These are phyloP conservation scores for Diplosoma virens DNA, from an alignment of 23 tunicate genomes.

Conservation along the genomic window DNA sequence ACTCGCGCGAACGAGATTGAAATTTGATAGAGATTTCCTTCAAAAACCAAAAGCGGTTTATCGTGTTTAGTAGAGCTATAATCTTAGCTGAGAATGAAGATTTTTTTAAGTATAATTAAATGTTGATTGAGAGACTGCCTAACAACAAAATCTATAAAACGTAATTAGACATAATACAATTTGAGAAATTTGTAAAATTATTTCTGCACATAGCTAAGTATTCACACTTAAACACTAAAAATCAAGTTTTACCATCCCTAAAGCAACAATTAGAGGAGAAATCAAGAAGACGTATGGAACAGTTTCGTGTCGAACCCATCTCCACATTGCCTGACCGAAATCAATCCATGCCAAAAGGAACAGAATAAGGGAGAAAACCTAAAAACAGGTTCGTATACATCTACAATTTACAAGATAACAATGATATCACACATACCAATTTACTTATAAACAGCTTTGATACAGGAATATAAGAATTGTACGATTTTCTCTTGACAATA, in stretches of 20 bases:
- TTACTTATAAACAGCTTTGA: conserved; percentile 15
- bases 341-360: conserved; percentile 9
- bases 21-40: too few relatives aligned
- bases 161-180: too few relatives aligned
- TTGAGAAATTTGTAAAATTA: too few relatives aligned
- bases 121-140: too few relatives aligned
- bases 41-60: too few relatives aligned
- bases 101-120: too few relatives aligned
- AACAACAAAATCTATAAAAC: too few relatives aligned
- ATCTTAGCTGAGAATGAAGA: too few relatives aligned
- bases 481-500: neutral
- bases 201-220: too few relatives aligned
- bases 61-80: too few relatives aligned
- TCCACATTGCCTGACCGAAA: conserved; percentile 18
- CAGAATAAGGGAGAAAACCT: conserved; percentile 5
- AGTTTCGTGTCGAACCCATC: neutral
- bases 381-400: neutral
- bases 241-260: conserved; percentile 21
- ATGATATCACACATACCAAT: neutral
- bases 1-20: too few relatives aligned
- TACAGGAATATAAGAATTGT: neutral
- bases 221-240: too few relatives aligned
- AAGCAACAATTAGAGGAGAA: conserved; percentile 14
- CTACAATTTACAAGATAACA: neutral
- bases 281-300: conserved; percentile 4